Base-by-base conservation (phyloP, 2,113 vertebrate genomes). In the Marmota flaviventris region DNA sequence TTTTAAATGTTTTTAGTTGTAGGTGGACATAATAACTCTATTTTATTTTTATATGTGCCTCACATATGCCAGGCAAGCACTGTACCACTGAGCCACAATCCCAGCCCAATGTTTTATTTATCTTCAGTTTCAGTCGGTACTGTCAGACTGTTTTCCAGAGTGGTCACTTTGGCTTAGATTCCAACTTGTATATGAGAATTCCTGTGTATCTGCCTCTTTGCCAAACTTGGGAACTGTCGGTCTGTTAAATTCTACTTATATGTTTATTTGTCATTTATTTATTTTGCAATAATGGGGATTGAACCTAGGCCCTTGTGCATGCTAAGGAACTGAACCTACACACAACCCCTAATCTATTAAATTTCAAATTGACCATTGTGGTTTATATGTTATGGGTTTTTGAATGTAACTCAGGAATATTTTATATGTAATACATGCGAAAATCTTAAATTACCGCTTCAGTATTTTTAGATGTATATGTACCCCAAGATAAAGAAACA, bases 101-200 rank as follows among this genome's bases (percentile, higher is more conserved):
- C 45, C 45, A 45, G 45, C 45, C 45, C 45, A 45, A 45, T 8
- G 1, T 45, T 45, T 85, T 89, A 20, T 83, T 14, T 83, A 45
- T 84, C 39, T 70, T 84, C 25, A 87, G 2, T 91, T 78, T 92
- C 75, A 69, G 32, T 77, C 78, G 37, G 18, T 94, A 85, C 89
- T 92, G 78, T 67, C 34, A 92, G 37, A 69, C 48, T 83, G 11
- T 70, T 77, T 84, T 70, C 78, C 78, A 93, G 73, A 92, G 27
- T 85, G 32, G 16, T 89, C 65, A 27, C 4, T 32, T 42, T 29
- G 39, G 1, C 81, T 93, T 89, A 69, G 79, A 45, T 75, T 73
- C 42, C 34, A 73, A 5, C 63, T 58, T 75, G 8, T 45, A 32
- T 92, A 27, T 94, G 67, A 87, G 20, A 81, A 88, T 87, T 91